Evolutionary conservation across 2,888 invertebrate genomes (phyloP), one percentile per base, ranked within the genome.

Genomic region (Drosophila multiciliata): DNA sequence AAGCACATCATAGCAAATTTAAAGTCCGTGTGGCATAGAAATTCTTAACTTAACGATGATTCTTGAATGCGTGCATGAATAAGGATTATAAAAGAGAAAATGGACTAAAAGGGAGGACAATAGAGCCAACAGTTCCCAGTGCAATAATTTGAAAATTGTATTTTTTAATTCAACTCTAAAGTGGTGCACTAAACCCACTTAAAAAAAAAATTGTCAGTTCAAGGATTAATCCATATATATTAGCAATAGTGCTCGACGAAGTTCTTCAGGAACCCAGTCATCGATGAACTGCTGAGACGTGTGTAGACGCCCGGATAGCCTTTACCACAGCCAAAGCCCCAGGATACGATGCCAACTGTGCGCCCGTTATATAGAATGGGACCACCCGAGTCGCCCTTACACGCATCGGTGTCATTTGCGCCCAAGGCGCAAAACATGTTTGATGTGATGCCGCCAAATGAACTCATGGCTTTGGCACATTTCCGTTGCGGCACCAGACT

Each of bases 281-380:
- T 77, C 7, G n/a, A 0, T 1, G 66, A 33, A 33, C 78, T 82
- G 35, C 75, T 80, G 0, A 96, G 96, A 61, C 96, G 93, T 0
- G 96, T 94, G 91, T 97, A 97, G 6, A 97, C 96, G 0, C 97
- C 97, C 0, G 97, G 97, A 81, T 94, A 95, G 0, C 95, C 94
- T 78, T 69, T 68, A n/a, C 85, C 92, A 66, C 91, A 92, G 0
- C 85, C 84, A 23, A 62, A 32, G 11, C 90, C 91, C 83, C 85
- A 91, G 0, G 96, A 97, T 0, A 97, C 96, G 2, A 97, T 93
- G 26, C 97, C 97, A 95, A 91, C 74, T 75, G 85, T 73, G 11
- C 80, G 80, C n/a, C 80, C 82, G 0, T 59, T 40, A 29, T 63
- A 62, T 5, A 91, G 58, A 40, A 83, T 66, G 0, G 92, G 92